Percentiles rank a stretch among this genome's conserved stretches.
phyloP scores from a whole-genome alignment of 2,888 invertebrate species.

The Tenodera sinensis region DNA sequence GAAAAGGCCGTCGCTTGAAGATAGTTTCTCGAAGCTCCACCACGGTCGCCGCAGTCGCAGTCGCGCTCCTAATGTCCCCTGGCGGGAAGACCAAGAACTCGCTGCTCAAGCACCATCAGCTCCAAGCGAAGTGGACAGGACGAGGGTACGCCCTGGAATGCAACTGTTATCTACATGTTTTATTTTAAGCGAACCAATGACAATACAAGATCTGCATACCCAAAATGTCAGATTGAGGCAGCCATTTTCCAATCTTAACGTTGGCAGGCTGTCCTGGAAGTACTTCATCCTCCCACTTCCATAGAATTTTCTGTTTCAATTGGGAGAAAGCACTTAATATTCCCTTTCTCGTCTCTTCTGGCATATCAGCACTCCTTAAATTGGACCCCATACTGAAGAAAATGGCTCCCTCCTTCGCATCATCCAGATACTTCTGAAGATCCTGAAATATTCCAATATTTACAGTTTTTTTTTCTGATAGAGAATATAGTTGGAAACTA shows the following conservation, averaged over 20 bases:
- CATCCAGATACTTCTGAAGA: constrained; percentile 34
- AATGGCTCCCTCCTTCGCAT: constrained; percentile 35
- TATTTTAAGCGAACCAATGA: too few relatives aligned
- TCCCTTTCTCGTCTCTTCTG: constrained; percentile 31
- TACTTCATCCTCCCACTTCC: constrained; percentile 37
- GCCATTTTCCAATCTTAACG: constrained; percentile 38
- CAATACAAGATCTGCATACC: constrained; percentile 40
- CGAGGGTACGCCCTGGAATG: too few relatives aligned
- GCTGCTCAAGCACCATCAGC: too few relatives aligned
- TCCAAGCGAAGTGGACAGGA: too few relatives aligned
- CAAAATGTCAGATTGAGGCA: constrained; percentile 39
- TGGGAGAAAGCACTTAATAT: constrained; percentile 36
- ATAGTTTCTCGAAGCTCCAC: too few relatives aligned
- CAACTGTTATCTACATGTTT: too few relatives aligned
- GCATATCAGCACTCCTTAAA: constrained; percentile 32
- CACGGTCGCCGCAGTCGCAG: too few relatives aligned
- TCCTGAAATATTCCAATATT: constrained; percentile 34
- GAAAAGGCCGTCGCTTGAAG: too few relatives aligned
- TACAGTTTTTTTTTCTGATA: too few relatives aligned
- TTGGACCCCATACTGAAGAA: constrained; percentile 38
- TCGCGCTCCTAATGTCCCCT: too few relatives aligned
- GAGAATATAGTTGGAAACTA: too few relatives aligned
- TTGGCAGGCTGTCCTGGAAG: constrained; percentile 37
- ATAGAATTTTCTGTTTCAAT: constrained; percentile 38
- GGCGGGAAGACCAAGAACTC: too few relatives aligned